Conservation (phyloP, 2,797 vertebrate genomes). For the Cetoscarus ocellatus region DNA sequence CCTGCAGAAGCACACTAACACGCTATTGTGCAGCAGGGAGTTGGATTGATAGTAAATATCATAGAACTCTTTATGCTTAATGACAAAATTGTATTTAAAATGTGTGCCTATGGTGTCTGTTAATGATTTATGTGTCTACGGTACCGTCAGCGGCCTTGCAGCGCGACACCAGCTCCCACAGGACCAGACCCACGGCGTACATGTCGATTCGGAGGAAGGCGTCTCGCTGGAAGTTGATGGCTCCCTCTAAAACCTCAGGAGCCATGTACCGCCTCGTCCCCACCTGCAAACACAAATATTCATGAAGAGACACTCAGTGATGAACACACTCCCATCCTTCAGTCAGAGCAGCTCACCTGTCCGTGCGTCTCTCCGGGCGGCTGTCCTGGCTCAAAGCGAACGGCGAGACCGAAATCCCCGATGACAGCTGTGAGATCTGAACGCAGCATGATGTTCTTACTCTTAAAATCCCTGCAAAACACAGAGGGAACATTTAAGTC, state of each 20-base stretch:
- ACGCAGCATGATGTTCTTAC: constrained; percentile 95
- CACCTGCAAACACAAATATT: constrained; percentile 80
- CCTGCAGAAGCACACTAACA: no score
- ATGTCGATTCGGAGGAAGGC: constrained; percentile 97
- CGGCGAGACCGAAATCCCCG: constrained; percentile 94
- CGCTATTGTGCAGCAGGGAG: no score
- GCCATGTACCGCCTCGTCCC: constrained; percentile 96
- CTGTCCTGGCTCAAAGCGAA: constrained; percentile 93
- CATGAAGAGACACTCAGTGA: neutral
- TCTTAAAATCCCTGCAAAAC: constrained; percentile 93
- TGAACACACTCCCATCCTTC: rapidly evolving
- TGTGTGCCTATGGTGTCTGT: neutral
- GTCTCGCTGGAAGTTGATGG: constrained; percentile 97
- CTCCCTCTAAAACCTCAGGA: constrained; percentile 73
- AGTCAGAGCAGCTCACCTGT: constrained; percentile 78
- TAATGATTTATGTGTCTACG: neutral
- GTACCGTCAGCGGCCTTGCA: constrained; percentile 92
- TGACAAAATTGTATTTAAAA: no score
- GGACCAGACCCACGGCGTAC: constrained; percentile 95
- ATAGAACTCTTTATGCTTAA: no score
- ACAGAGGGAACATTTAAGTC: neutral
- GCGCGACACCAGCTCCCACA: constrained; percentile 95
- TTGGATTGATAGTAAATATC: no score
- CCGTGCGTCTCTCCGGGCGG: constrained; percentile 96
- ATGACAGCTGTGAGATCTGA: constrained; percentile 91